Percentiles rank a stretch among this genome's conserved stretches.
These are phyloP conservation scores for Melanostoma mellinum DNA, from an alignment of 2,888 invertebrate genomes.

Conservation along the genomic window DNA sequence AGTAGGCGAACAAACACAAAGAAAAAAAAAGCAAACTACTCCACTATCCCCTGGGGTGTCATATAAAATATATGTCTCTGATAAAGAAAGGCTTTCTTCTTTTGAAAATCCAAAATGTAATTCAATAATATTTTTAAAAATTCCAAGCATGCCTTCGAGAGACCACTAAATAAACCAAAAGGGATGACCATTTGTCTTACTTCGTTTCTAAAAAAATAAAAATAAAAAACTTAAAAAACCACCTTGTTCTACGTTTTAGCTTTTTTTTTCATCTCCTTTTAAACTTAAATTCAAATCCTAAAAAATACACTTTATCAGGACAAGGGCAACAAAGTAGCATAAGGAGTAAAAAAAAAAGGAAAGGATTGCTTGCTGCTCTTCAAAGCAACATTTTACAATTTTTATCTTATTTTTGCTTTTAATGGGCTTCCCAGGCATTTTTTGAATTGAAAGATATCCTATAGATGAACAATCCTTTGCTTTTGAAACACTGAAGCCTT, in stretches of 20 bases:
- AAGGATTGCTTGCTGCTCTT: constrained; percentile 35
- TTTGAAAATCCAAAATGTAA: constrained; percentile 46
- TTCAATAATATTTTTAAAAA: constrained; percentile 66
- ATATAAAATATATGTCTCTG: constrained; percentile 49
- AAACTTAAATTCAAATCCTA: constrained; percentile 50
- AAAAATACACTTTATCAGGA: constrained; percentile 37
- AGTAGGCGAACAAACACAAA: neutral
- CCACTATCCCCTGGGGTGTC: constrained; percentile 59
- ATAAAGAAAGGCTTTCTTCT: constrained; percentile 28
- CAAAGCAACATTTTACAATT: constrained; percentile 57
- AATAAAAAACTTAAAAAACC: constrained; percentile 1
- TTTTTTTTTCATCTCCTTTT: constrained; percentile 12
- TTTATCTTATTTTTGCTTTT: constrained; percentile 38
- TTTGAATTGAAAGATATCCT: constrained; percentile 70
- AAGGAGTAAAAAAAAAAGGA: constrained; percentile 34
- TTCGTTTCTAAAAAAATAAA: constrained; percentile 16
- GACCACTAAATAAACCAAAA: constrained; percentile 66
- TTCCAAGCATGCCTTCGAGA: constrained; percentile 62
- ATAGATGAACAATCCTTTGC: constrained; percentile 62
- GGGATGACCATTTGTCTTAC: constrained; percentile 64
- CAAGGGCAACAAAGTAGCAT: constrained; percentile 26
- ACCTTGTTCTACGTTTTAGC: neutral
- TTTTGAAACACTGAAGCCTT: constrained; percentile 17
- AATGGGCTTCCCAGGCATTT: constrained; percentile 46
- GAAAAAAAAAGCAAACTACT: neutral